Base-by-base conservation (phyloP, 1,140 invertebrate genomes). In the Wiebesia pumilae region DNA sequence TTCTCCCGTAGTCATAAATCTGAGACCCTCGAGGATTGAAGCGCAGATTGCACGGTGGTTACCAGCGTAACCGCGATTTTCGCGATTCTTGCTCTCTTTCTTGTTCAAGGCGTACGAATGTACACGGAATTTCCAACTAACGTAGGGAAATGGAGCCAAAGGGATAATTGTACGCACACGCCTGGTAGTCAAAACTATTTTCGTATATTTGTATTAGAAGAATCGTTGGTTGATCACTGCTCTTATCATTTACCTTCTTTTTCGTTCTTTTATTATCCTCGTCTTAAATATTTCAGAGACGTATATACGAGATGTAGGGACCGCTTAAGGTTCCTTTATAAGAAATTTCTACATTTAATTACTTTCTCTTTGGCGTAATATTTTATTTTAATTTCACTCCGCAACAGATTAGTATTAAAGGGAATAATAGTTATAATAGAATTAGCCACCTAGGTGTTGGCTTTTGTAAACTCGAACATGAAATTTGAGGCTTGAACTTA, bases 1-100 rank as follows among this genome's bases (percentile, higher is more conserved):
- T 79, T 54, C 77, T 58, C 77, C 10, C 10, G 33, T 19, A 79
- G 30, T 81, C 30, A 40, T 81, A 65, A 81, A 81, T 81, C 54
- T 21, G 24, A 40, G 54, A 81, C 47, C 30, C 54, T 81, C 16
- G 54, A 81, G 79, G 21, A 65, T 79, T 35, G 79, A 81, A 54
- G 35, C 58, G n/a, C 33, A 54, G 77, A 79, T 79, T 35, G 43
- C 21, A 47, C 7, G 40, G 51, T 79, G 77, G 58, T 79, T 79
- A 54, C 77, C n/a, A 24, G 30, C 9, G 77, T 0, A 30, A 24
- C 77, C 77, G 19, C 77, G 77, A 79, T 79, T 79, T 79, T 79
- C 77, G n/a, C 77, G 77, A 79, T 79, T 51, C 77, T 16, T 14
- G 6, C 4, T 35, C n/a, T 19, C 27, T 30, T 14, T 51, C 40